Evolutionary conservation across 2,113 vertebrate genomes (phyloP).

Genomic region (Salvator merianae): DNA sequence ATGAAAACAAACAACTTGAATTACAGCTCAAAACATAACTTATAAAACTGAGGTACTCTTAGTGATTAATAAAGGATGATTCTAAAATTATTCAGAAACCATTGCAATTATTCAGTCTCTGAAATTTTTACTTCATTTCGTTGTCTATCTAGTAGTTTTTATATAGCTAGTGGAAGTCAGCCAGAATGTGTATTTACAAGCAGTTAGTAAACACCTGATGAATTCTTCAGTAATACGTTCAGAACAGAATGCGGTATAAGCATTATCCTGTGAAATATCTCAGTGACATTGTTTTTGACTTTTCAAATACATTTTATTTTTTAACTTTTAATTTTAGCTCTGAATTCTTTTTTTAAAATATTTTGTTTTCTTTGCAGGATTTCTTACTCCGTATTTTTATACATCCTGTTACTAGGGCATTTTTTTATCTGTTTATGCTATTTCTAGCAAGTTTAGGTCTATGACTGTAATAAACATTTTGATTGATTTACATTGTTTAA

Average conservation of each 20-base stretch:
- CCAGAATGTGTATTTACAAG: background rate
- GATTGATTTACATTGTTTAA: too few species aligned
- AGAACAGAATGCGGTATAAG: background rate
- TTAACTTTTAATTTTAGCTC: too few species aligned
- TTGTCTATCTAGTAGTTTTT: background rate
- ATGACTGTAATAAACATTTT: too few species aligned
- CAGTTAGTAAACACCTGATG: background rate
- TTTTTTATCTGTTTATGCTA: too few species aligned
- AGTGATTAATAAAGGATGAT: background rate
- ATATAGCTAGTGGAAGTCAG: background rate
- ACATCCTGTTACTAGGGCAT: too few species aligned
- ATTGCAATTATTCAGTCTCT: background rate
- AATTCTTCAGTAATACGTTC: background rate
- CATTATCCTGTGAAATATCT: background rate
- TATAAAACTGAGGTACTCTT: background rate
- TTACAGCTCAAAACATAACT: background rate
- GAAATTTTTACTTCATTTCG: background rate
- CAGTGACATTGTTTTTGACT: background rate
- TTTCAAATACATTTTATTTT: too few species aligned
- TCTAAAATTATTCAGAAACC: background rate
- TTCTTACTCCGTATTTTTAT: too few species aligned
- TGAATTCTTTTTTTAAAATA: too few species aligned
- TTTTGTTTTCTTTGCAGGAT: too few species aligned
- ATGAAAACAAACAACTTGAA: background rate
- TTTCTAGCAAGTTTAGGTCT: too few species aligned